A percentile compares a stretch with the other conserved stretches of the same genome.
Evolutionary conservation across 2,888 invertebrate species (phyloP).

Genomic region (Sminthurinus aureus): DNA sequence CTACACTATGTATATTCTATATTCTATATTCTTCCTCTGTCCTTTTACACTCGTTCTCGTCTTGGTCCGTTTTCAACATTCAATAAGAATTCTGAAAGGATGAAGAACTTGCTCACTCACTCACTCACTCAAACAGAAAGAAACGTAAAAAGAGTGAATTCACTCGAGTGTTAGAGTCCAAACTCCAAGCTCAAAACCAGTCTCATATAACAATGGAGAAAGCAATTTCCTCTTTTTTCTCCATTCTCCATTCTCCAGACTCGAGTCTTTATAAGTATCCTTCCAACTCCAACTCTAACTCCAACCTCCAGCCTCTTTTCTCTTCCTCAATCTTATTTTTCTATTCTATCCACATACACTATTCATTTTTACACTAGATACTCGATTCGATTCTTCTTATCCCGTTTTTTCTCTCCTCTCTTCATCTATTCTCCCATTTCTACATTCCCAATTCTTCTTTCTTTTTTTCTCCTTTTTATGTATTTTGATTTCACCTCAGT

Average conservation of each 20-base stretch:
- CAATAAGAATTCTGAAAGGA: not conserved
- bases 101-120: too few species aligned
- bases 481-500: not conserved
- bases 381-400: not conserved
- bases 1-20: too few species aligned
- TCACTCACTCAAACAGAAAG: too few species aligned
- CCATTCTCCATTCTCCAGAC: conserved; percentile 5
- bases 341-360: not conserved
- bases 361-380: not conserved
- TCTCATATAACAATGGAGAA: conserved; percentile 49
- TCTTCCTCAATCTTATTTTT: not conserved
- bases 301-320: not conserved
- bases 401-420: too few species aligned
- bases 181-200: conserved; percentile 43
- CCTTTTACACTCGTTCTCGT: not conserved
- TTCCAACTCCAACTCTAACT: conserved; percentile 16
- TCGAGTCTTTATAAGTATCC: conserved; percentile 20
- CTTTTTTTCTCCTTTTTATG: not conserved
- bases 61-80: not conserved
- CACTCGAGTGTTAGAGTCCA: conserved; percentile 39
- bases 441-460: not conserved
- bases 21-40: not conserved
- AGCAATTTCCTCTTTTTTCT: conserved; percentile 49
- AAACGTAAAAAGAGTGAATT: not conserved
- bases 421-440: too few species aligned